Evolutionary conservation across 2,888 invertebrate species (phyloP).

Genomic region (Cheilosia variabilis): DNA sequence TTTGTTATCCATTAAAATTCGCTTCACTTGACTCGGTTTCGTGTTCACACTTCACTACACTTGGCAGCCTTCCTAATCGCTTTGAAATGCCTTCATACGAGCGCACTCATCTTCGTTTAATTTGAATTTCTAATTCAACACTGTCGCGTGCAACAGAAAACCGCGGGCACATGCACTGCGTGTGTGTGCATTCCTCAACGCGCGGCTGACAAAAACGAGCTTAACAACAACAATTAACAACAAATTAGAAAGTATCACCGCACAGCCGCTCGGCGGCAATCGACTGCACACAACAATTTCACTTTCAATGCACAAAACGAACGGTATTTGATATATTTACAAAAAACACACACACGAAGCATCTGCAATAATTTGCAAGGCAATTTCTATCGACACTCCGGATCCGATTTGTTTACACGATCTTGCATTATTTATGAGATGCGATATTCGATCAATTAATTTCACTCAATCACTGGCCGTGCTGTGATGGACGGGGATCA

Average conservation of each 20-base stretch:
- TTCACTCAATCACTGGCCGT: constrained; percentile 40
- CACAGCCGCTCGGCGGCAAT: constrained; percentile 19
- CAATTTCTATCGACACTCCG: constrained; percentile 36
- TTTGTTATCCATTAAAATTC: constrained; percentile 38
- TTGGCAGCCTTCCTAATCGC: constrained; percentile 11
- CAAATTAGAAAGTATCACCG: constrained; percentile 67
- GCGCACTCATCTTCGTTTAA: constrained; percentile 19
- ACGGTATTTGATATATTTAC: constrained; percentile 45
- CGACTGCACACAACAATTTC: constrained; percentile 57
- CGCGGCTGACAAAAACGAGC: background rate
- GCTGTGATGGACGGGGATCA: constrained; percentile 13
- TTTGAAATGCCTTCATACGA: constrained; percentile 20
- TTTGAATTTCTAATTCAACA: constrained; percentile 36
- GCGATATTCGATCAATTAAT: constrained; percentile 54
- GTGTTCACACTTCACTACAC: background rate
- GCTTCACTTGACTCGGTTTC: background rate
- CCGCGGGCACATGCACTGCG: constrained; percentile 15
- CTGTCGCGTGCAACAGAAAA: constrained; percentile 35
- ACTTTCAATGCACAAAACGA: constrained; percentile 66
- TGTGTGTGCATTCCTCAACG: constrained; percentile 20
- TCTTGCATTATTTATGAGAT: constrained; percentile 56
- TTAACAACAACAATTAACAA: constrained; percentile 36
- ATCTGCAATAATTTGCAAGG: constrained; percentile 19
- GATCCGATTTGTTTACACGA: constrained; percentile 10
- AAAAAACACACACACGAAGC: background rate